phyloP scores from a whole-genome alignment of 2,797 vertebrate genomes.

The Rhynchotus rufescens region DNA sequence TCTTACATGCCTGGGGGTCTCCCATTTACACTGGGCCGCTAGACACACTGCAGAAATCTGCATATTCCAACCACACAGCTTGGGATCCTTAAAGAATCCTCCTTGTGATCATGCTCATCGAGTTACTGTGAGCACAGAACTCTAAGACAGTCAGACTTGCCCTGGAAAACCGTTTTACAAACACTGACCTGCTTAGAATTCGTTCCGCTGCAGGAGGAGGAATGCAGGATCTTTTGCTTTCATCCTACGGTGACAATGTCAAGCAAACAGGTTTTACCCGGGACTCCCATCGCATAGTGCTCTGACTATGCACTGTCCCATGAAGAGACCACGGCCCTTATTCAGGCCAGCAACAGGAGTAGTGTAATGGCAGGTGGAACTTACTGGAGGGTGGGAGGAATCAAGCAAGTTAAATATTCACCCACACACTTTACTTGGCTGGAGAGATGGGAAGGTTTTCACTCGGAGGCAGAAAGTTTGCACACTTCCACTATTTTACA shows the following conservation, averaged over 20 bases:
- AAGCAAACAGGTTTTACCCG: fast-evolving
- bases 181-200: fast-evolving
- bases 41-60: neutral
- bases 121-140: neutral
- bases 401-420: neutral
- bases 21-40: slow-evolving; percentile 45
- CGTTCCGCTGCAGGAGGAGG: neutral
- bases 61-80: neutral
- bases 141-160: neutral
- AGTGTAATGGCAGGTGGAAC: neutral
- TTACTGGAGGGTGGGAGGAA: neutral
- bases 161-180: fast-evolving
- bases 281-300: neutral
- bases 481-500: neutral
- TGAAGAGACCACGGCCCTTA: neutral
- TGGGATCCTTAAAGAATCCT: neutral
- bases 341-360: neutral
- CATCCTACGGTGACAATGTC: fast-evolving
- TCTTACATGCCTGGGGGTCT: slow-evolving; percentile 30
- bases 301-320: neutral
- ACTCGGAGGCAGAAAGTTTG: neutral
- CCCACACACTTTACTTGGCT: neutral
- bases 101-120: neutral
- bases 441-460: neutral
- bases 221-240: neutral